Evolutionary conservation across 2,113 vertebrate genomes (phyloP), one percentile per base, ranked within the genome.

Genomic region (Fulmarus glacialis): DNA sequence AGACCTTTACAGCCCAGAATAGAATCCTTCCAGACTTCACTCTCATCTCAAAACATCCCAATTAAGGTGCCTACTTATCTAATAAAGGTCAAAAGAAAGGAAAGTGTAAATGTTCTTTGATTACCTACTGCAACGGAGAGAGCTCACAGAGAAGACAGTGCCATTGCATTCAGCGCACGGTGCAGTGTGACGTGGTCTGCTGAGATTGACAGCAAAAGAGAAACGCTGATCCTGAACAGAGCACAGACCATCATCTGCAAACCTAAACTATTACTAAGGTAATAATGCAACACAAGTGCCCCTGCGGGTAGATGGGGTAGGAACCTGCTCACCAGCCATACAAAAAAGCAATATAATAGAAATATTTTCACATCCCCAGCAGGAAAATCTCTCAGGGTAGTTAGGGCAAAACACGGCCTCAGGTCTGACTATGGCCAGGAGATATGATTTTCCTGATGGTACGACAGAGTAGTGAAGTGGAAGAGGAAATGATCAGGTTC

Each of bases 51-150:
- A 96, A 95, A 73, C 79, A 67, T 78, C 72, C 80, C 1, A 15
- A 90, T 84, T 89, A 92, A 89, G 45, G 75, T 48, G 72, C 62
- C 45, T 91, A 83, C 64, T 91, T 82, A 90, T 96, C 96, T 82
- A 94, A 97, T 81, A 96, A 97, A 98, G 90, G 97, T 96, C 95
- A 98, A 96, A 91, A 78, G 75, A 95, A 93, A 94, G 19, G 36
- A 66, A 90, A 89, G 73, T 43, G 34, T 87, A 91, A 93, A 82
- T 60, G 23, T 60, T 67, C 43, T 82, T 75, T 90, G 53, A 68
- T 71, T 90, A 81, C 79, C 93, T 81, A 63, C 53, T 64, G 11
- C 23, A 94, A 86, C 60, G 30, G 67, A 68, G 87, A n/a, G 29
- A 62, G 17, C 36, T 67, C 78, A 73, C 53, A 11, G 8, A 59